Evolutionary conservation across 2,797 vertebrate genomes (phyloP).

Genomic region (Anomalospiza imberbis): DNA sequence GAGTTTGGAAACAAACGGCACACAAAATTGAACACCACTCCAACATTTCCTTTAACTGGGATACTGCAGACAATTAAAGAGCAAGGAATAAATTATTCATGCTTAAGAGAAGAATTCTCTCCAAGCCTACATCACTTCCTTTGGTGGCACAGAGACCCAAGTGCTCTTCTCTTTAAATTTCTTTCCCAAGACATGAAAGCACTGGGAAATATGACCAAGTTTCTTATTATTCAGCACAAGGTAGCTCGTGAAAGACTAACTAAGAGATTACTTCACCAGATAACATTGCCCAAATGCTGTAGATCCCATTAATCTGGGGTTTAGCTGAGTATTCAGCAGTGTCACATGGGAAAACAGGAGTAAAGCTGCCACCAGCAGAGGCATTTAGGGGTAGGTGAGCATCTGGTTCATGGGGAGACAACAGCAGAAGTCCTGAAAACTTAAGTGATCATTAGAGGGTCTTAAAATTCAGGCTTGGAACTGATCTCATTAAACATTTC

Average conservation of each 20-base stretch:
- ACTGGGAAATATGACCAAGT: neutral
- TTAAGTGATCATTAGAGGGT: neutral
- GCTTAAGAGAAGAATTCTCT: neutral
- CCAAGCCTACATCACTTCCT: neutral
- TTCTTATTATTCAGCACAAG: neutral
- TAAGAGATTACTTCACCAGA: slow-evolving; percentile 6
- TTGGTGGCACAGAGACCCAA: neutral
- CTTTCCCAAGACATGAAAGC: neutral
- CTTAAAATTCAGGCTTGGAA: neutral
- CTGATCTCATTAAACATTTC: neutral
- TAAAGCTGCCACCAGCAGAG: neutral
- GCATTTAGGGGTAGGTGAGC: neutral
- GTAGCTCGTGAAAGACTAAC: neutral
- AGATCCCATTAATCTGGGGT: slow-evolving; percentile 35
- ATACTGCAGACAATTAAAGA: neutral
- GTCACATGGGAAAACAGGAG: neutral
- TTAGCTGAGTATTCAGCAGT: neutral
- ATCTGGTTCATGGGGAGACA: neutral
- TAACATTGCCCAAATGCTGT: neutral
- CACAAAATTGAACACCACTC: neutral
- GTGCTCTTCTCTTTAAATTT: neutral
- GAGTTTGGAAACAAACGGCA: neutral
- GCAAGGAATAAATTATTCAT: slow-evolving; percentile 8
- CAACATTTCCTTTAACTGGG: neutral
- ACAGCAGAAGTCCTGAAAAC: neutral